phyloP scores from a whole-genome alignment of 2,888 invertebrate species.

The Macrosiphum euphorbiae region DNA sequence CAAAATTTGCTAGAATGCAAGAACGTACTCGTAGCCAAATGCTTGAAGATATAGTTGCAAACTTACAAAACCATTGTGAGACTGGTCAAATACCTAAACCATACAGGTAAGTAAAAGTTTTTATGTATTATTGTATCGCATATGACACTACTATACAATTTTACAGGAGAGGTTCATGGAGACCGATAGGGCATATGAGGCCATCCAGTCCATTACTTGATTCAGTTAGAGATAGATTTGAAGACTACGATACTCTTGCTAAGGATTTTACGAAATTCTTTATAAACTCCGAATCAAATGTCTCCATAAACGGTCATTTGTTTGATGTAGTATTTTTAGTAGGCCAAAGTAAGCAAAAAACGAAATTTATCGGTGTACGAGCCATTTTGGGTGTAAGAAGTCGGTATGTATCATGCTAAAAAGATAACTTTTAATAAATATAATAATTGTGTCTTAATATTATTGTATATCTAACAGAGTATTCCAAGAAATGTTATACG shows the following conservation, averaged over 20 bases:
- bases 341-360: constrained; percentile 92
- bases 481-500: constrained; percentile 95
- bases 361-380: constrained; percentile 89
- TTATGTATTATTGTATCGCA: background rate
- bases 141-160: background rate
- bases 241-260: constrained; percentile 93
- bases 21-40: constrained; percentile 89
- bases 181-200: constrained; percentile 94
- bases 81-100: constrained; percentile 97
- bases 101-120: constrained; percentile 75
- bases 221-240: constrained; percentile 93
- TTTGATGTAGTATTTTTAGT: constrained; percentile 93
- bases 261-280: constrained; percentile 93
- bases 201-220: constrained; percentile 93
- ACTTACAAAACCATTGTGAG: constrained; percentile 93
- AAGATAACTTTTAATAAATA: background rate
- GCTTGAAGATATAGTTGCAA: constrained; percentile 94
- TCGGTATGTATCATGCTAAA: constrained; percentile 73
- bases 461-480: constrained; percentile 74
- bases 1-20: constrained; percentile 95
- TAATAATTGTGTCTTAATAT: background rate
- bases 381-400: constrained; percentile 93
- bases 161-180: constrained; percentile 83
- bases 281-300: constrained; percentile 85
- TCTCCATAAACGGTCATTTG: constrained; percentile 82